phyloP scores from a whole-genome alignment of 2,113 vertebrate species.

The Neomonachus schauinslandi region DNA sequence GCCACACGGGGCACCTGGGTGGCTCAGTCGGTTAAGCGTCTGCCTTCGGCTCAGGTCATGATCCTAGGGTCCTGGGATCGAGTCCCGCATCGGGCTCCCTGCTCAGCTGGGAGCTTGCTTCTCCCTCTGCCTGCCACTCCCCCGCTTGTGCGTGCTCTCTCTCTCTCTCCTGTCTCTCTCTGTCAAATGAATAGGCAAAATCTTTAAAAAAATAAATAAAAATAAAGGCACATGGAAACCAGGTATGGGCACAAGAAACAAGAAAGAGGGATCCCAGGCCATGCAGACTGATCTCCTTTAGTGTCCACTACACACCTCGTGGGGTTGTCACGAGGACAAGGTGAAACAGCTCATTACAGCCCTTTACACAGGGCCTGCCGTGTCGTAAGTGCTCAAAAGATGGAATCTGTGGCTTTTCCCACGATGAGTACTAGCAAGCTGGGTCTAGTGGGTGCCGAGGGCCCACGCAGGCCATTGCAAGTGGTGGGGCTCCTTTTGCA shows the following conservation, averaged over 20 bases:
- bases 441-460: background rate
- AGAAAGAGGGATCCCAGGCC: background rate
- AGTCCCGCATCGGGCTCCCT: no score
- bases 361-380: rapidly evolving
- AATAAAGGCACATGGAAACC: background rate
- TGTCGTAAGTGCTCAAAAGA: background rate
- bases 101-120: no score
- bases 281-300: background rate
- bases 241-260: background rate
- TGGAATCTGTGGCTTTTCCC: background rate
- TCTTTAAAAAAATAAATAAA: no score
- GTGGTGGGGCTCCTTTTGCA: background rate
- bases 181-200: no score
- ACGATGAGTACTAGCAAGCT: background rate
- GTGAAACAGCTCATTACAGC: background rate
- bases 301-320: rapidly evolving
- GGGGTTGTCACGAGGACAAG: no score
- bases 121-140: no score
- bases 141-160: no score
- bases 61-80: no score
- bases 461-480: background rate
- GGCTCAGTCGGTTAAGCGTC: no score
- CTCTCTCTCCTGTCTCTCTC: no score
- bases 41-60: no score
- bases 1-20: background rate